Evolutionary conservation across 2,797 vertebrate species (phyloP), one percentile per base, ranked within the genome.

Genomic region (Oophaga sylvatica): DNA sequence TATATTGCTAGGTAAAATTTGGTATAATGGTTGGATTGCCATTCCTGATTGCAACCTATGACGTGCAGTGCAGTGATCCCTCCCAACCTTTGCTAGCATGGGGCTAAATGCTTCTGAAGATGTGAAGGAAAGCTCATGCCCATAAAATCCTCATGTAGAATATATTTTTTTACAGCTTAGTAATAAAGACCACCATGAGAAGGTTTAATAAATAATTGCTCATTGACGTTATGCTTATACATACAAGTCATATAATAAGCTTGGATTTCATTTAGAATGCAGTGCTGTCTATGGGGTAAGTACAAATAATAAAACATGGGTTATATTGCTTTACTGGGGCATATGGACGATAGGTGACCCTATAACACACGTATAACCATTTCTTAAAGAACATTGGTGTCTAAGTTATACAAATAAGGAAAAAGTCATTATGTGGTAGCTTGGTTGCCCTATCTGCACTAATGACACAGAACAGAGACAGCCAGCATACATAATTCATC

Each of bases 1-100:
- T 2, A n/a, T 84, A 76, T 76, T 63, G 31, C 83, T 48, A 59
- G 19, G 8, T 60, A 83, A 83, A 13, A 73, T n/a, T 2, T 63
- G n/a, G 22, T 65, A 13, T n/a, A 15, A 31, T 76, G 56, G 19
- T 53, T 65, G 71, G 17, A 48, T 65, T 76, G 71, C 59, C 71
- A 77, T 71, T n/a, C 68, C 79, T 81, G 67, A 80, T 86, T 60
- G 53, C 53, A 62, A 68, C 68, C 77, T 80, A 22, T 81, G 78
- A 81, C 68, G 35, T 87, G 59, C 67, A 87, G 79, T 48, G n/a
- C 68, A 75, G 57, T 81, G 85, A 87, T 81, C 85, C 78, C 79
- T 76, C 68, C 85, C 67, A 81, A 87, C 85, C 85, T 81, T 65
- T 81, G 53, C 79, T 75, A 87, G 67, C n/a, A 26, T 73, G 56